Evolutionary conservation across 1,140 invertebrate genomes (phyloP).

Genomic region (Adelges cooleyi): DNA sequence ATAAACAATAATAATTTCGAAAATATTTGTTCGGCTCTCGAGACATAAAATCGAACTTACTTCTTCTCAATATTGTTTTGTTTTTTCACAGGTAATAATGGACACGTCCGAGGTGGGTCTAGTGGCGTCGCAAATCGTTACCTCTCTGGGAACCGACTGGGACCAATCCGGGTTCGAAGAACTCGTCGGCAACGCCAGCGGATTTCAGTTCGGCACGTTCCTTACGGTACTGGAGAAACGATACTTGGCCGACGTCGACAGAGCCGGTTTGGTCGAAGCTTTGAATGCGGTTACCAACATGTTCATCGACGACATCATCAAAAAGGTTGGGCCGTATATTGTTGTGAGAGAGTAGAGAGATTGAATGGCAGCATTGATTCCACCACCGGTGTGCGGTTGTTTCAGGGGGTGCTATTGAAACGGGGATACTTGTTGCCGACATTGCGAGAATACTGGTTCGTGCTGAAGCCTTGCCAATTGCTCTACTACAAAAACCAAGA

Average conservation of each 20-base stretch:
- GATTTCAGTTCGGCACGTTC: conserved; percentile 52
- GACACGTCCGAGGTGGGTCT: conserved; percentile 52
- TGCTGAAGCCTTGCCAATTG: conserved; percentile 59
- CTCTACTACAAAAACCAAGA: conserved; percentile 59
- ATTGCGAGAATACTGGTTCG: conserved; percentile 68
- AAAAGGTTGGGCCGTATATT: conserved; percentile 55
- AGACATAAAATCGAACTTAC: conserved; percentile 1
- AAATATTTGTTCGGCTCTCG: not conserved
- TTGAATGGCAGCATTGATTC: too few relatives aligned
- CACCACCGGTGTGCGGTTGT: too few relatives aligned
- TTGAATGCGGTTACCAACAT: conserved; percentile 62
- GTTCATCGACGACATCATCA: conserved; percentile 69
- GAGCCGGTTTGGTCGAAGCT: conserved; percentile 53
- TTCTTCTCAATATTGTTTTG: conserved; percentile 11
- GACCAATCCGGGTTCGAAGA: conserved; percentile 53
- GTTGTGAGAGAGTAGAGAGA: too few relatives aligned
- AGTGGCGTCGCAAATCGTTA: conserved; percentile 51
- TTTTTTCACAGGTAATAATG: conserved; percentile 45
- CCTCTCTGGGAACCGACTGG: conserved; percentile 52
- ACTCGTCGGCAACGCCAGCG: conserved; percentile 49
- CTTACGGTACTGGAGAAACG: conserved; percentile 59
- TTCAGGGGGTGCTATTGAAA: conserved; percentile 56
- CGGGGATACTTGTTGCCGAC: conserved; percentile 60
- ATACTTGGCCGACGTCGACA: conserved; percentile 46
- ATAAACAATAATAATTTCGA: not conserved